These are phyloP conservation scores for Monomorium pharaonis DNA, from an alignment of 1,140 invertebrate species.

Conservation along the genomic window DNA sequence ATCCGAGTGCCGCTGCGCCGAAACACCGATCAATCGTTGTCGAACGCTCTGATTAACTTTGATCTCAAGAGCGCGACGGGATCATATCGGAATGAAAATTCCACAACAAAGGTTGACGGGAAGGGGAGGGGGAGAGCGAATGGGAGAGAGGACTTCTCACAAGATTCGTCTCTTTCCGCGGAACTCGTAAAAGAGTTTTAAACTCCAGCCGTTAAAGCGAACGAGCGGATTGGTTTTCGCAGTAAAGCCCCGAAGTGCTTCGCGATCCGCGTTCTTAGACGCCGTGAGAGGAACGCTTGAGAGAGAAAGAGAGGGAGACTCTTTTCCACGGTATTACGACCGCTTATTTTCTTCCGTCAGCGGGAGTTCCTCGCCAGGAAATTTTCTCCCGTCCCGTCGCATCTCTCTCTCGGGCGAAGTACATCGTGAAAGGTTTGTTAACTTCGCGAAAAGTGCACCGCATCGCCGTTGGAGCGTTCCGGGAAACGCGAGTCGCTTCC, in stretches of 20 bases:
- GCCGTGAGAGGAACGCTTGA: constrained; percentile 44
- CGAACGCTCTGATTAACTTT: constrained; percentile 28
- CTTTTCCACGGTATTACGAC: constrained; percentile 64
- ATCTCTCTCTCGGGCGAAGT: constrained; percentile 16
- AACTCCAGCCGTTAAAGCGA: constrained; percentile 63
- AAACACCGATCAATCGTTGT: background rate
- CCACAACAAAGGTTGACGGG: constrained; percentile 39
- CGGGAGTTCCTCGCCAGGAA: constrained; percentile 39
- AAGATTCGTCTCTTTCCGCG: constrained; percentile 62
- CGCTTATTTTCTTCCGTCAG: constrained; percentile 68
- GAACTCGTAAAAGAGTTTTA: constrained; percentile 72
- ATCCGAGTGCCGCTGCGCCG: background rate
- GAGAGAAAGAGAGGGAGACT: background rate
- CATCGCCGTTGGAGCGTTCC: background rate
- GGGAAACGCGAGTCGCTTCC: background rate
- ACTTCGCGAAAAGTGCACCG: constrained; percentile 40
- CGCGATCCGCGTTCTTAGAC: constrained; percentile 62
- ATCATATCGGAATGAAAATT: constrained; percentile 42
- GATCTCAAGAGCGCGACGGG: background rate
- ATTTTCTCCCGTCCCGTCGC: constrained; percentile 55
- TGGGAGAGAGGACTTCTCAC: background rate
- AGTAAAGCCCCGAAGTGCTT: constrained; percentile 67
- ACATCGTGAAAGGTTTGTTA: constrained; percentile 52
- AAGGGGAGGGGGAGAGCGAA: background rate
- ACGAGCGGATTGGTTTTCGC: constrained; percentile 68